Percentiles rank a stretch among this genome's conserved stretches.
Conservation (phyloP, 2,888 invertebrate genomes). For the Agrilus mali region DNA sequence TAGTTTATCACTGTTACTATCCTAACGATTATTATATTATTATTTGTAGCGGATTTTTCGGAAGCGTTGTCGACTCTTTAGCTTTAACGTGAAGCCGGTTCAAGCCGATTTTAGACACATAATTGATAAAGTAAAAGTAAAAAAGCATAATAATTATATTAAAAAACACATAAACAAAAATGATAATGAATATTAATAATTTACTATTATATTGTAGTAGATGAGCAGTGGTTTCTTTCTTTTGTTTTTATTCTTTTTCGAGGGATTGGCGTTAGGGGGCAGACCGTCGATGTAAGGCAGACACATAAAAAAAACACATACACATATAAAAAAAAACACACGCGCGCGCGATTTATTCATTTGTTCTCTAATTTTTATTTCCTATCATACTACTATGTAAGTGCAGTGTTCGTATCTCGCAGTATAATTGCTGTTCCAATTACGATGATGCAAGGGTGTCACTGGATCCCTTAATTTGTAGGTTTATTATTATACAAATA, state of each 20-base stretch:
- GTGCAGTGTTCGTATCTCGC: constrained; percentile 25
- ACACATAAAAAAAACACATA: not conserved
- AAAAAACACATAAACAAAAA: constrained; percentile 18
- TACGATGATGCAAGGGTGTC: constrained; percentile 29
- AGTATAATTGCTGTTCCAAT: constrained; percentile 22
- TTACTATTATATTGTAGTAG: constrained; percentile 26
- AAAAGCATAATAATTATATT: not conserved
- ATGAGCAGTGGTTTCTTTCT: constrained; percentile 26
- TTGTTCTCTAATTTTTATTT: constrained; percentile 32
- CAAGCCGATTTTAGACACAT: constrained; percentile 25
- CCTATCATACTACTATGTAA: constrained; percentile 27
- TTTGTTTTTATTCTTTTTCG: constrained; percentile 9
- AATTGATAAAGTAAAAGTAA: constrained; percentile 24
- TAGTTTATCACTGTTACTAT: constrained; percentile 27
- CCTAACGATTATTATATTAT: constrained; percentile 18
- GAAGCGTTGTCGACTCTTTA: too few species aligned
- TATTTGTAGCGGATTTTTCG: constrained; percentile 20
- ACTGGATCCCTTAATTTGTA: constrained; percentile 31
- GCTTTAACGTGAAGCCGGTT: constrained; percentile 13
- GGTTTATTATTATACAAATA: constrained; percentile 42
- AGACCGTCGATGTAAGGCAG: constrained; percentile 7
- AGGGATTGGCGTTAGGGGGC: constrained; percentile 34
- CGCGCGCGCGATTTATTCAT: constrained; percentile 25
- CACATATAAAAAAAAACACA: constrained; percentile 12
- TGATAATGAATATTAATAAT: too few species aligned